These are phyloP conservation scores for Styela clava DNA, from an alignment of 23 tunicate genomes.

Conservation along the genomic window DNA sequence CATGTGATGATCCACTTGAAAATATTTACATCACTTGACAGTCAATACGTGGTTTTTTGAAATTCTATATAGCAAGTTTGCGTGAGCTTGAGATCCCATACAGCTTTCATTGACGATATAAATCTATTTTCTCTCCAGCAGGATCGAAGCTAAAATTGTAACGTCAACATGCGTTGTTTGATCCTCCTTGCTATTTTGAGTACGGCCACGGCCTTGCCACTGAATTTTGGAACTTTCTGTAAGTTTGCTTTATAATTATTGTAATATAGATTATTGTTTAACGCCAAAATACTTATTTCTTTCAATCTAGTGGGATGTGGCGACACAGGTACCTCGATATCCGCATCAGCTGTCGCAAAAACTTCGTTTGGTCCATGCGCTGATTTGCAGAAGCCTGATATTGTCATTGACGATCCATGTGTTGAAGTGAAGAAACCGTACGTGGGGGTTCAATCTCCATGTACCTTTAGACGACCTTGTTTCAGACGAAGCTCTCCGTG, in stretches of 20 bases:
- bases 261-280: neutral
- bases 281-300: neutral
- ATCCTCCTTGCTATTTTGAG: conserved; percentile 3
- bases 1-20: neutral
- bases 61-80: too few species aligned
- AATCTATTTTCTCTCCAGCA: too few species aligned
- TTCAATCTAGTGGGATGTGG: neutral
- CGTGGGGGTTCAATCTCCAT: neutral
- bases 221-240: neutral
- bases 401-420: neutral
- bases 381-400: neutral
- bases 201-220: neutral
- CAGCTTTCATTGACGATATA: too few species aligned
- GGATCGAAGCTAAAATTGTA: too few species aligned
- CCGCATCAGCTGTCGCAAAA: neutral
- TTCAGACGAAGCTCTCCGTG: neutral
- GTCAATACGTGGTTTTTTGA: too few species aligned
- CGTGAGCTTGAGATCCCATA: too few species aligned
- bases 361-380: neutral
- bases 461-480: neutral
- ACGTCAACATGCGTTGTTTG: neutral
- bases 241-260: neutral
- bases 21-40: neutral
- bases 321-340: neutral
- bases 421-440: neutral